phyloP scores from a whole-genome alignment of 2,113 vertebrate genomes.

The Marcusenius ussheri region DNA sequence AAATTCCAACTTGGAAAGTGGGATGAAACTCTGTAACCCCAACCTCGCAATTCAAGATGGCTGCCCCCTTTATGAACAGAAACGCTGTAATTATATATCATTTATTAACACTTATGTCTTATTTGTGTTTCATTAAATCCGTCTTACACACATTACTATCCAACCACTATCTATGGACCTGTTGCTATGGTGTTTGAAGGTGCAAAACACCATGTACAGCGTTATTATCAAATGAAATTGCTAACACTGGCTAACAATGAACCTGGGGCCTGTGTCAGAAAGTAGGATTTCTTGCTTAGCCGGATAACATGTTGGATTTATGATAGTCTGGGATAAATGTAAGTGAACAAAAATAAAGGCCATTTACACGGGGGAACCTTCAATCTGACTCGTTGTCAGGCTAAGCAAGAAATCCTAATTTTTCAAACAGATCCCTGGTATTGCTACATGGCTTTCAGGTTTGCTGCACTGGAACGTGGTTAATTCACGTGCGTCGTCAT shows the following conservation, averaged over 20 bases:
- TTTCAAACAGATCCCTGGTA: background rate
- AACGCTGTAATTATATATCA: no score
- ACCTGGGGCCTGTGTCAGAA: background rate
- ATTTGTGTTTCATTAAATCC: background rate
- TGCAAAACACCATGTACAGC: background rate
- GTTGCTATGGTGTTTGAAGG: background rate
- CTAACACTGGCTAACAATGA: background rate
- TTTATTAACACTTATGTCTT: no score
- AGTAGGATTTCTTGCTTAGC: background rate
- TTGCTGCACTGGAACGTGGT: background rate
- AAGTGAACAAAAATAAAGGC: background rate
- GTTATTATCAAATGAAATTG: background rate
- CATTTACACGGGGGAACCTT: background rate
- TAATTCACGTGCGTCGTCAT: background rate
- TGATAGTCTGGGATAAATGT: background rate
- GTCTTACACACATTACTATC: background rate
- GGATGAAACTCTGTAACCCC: background rate
- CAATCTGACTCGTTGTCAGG: background rate
- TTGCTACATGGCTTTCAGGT: background rate
- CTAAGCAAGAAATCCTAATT: background rate
- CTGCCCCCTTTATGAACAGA: no score
- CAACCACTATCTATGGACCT: background rate
- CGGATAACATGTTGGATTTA: background rate
- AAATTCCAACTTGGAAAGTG: background rate
- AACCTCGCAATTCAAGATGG: background rate